Base-by-base conservation (phyloP, 2,797 vertebrate genomes). In the Gallinago nigripennis region DNA sequence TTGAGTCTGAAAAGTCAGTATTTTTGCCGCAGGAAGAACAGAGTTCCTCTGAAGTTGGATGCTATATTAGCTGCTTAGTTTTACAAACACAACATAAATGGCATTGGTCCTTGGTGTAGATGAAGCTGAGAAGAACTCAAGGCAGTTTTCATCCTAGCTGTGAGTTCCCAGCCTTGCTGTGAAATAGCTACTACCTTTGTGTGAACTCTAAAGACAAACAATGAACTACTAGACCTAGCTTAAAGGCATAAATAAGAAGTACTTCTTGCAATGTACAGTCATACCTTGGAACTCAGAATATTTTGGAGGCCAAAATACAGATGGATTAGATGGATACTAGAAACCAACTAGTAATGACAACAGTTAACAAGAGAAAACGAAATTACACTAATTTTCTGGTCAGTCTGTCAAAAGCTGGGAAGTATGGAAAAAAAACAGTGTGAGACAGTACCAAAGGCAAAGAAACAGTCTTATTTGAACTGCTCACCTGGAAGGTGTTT, bases 401-500 rank as follows among this genome's bases (percentile, higher is more conserved):
- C 15, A 11, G 7, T 43, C 57, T 85, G 81, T 30, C 33, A 54
- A 71, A 76, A 58, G 19, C 14, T 92, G 57, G 45, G 33, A 71
- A 48, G 9, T 12, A 58, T 28, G 51, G 33, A 17, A 53, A 54
- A 54, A 57, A n/a, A 17, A 0, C 11, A 53, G 33, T 0, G 2
- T n/a, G 33, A 48, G 11, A 14, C 41, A 24, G 8, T 70, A 30
- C 18, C 3, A 6, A 65, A 76, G 30, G 16, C 54, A 28, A 77
- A 71, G 17, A 9, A 72, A 7, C 16, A 37, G 8, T 61, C 24
- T n/a, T 85, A 5, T 19, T 58, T 76, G 39, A 12, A 16, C 8
- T 65, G 51, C 16, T 84, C 1, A 0, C 8, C 27, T 53, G 25
- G 19, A 84, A 88, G 21, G 23, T 24, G 51, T 58, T 80, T 64